Evolutionary conservation across 2,113 vertebrate genomes (phyloP).

Genomic region (Pleuronectes platessa): DNA sequence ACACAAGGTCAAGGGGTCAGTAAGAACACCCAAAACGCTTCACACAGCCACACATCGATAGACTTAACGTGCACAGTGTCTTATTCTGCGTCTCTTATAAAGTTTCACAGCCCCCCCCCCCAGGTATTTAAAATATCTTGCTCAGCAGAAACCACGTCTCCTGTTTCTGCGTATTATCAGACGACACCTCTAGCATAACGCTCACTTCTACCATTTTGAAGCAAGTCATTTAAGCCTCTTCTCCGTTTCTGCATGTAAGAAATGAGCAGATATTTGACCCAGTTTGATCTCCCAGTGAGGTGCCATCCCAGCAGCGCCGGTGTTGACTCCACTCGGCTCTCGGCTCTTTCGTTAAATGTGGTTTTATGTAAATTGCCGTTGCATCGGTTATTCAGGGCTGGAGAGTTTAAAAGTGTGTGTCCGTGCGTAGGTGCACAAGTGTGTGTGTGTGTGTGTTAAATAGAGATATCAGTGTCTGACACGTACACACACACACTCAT

Average conservation of each 20-base stretch:
- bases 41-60: too few relatives aligned
- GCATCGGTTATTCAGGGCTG: constrained; percentile 52
- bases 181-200: neutral
- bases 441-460: constrained; percentile 18
- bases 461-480: constrained; percentile 33
- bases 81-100: neutral
- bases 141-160: constrained; percentile 32
- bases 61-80: neutral
- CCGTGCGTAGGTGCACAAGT: neutral
- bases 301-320: constrained; percentile 10
- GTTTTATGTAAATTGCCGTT: constrained; percentile 66
- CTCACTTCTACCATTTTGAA: constrained; percentile 7
- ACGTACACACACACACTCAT: constrained; percentile 26
- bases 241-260: constrained; percentile 10
- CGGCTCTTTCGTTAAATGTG: constrained; percentile 44
- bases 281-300: constrained; percentile 33
- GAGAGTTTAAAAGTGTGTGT: constrained; percentile 34
- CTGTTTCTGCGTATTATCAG: neutral
- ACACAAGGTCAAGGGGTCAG: neutral
- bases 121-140: constrained; percentile 13
- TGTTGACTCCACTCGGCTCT: constrained; percentile 41
- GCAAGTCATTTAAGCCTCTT: constrained; percentile 27
- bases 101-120: neutral
- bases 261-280: constrained; percentile 50
- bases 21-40: neutral